These are phyloP conservation scores for Thyatira batis DNA, from an alignment of 2,888 invertebrate species.

Conservation along the genomic window DNA sequence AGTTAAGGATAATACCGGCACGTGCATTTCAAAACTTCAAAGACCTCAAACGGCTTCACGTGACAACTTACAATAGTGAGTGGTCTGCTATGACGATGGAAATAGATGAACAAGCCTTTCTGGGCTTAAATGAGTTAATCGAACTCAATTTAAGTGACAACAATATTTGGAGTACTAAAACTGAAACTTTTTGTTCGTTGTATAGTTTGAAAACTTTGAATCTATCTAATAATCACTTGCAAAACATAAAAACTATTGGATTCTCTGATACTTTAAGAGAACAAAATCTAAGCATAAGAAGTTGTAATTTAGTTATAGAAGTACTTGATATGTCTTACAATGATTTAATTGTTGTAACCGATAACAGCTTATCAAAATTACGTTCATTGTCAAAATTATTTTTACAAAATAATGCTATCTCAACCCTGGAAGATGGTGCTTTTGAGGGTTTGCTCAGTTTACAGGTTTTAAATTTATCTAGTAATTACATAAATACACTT, in stretches of 20 bases:
- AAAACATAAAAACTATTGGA: constrained; percentile 88
- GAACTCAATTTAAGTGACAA: constrained; percentile 88
- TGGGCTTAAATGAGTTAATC: constrained; percentile 85
- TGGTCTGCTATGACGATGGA: constrained; percentile 91
- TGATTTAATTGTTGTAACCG: constrained; percentile 86
- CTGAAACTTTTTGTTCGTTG: constrained; percentile 87
- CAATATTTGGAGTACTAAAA: constrained; percentile 89
- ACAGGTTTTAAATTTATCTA: constrained; percentile 88
- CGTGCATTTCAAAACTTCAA: constrained; percentile 86
- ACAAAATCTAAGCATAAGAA: constrained; percentile 81
- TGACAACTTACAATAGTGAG: constrained; percentile 89
- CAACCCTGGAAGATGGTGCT: constrained; percentile 87
- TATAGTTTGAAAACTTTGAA: constrained; percentile 87
- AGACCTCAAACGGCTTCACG: constrained; percentile 85
- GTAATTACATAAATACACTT: constrained; percentile 88
- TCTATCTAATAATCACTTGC: constrained; percentile 89
- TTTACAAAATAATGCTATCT: constrained; percentile 89
- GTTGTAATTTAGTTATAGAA: constrained; percentile 87
- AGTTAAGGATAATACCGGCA: constrained; percentile 87
- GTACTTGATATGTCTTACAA: constrained; percentile 88
- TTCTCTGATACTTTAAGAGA: constrained; percentile 86
- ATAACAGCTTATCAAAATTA: constrained; percentile 86
- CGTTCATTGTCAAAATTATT: constrained; percentile 85
- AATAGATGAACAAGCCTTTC: constrained; percentile 86
- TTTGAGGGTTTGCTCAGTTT: constrained; percentile 86